These are phyloP conservation scores for Anarhynchus alexandrinus DNA, from an alignment of 2,113 vertebrate genomes.

Conservation along the genomic window DNA sequence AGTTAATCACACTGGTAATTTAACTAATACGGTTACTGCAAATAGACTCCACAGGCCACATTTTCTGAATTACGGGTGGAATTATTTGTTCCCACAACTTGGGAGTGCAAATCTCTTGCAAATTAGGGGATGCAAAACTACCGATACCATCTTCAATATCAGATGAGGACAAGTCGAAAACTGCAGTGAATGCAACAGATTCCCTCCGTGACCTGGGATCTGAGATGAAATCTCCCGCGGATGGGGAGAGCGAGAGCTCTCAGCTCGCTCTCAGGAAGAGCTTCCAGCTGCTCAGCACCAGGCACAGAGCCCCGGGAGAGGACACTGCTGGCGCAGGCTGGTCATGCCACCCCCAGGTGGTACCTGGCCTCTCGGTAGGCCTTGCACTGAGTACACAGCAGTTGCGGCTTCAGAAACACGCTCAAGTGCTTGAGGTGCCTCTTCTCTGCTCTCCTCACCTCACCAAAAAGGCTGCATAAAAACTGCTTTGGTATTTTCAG, in stretches of 20 bases:
- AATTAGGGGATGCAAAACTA: background rate
- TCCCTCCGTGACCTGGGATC: background rate
- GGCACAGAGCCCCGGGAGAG: background rate
- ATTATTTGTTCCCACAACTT: slow-evolving; percentile 9
- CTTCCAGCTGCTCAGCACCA: background rate
- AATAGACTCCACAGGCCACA: background rate
- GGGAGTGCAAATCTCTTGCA: background rate
- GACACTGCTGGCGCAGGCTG: background rate
- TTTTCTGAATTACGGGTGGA: background rate
- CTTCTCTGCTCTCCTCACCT: background rate
- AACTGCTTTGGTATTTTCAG: background rate
- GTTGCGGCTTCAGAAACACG: background rate
- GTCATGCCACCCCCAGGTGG: background rate
- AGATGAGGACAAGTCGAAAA: background rate
- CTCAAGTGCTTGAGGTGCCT: background rate
- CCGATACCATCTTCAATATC: background rate
- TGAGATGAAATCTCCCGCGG: background rate
- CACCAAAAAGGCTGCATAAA: background rate
- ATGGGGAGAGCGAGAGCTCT: background rate
- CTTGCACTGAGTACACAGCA: background rate
- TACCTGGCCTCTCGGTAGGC: background rate
- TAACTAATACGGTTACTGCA: slow-evolving; percentile 48
- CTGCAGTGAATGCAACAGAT: background rate
- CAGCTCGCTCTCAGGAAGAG: background rate
- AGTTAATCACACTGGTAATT: slow-evolving; percentile 46